Conservation (phyloP, 2,888 invertebrate species). For the Myopa testacea region DNA sequence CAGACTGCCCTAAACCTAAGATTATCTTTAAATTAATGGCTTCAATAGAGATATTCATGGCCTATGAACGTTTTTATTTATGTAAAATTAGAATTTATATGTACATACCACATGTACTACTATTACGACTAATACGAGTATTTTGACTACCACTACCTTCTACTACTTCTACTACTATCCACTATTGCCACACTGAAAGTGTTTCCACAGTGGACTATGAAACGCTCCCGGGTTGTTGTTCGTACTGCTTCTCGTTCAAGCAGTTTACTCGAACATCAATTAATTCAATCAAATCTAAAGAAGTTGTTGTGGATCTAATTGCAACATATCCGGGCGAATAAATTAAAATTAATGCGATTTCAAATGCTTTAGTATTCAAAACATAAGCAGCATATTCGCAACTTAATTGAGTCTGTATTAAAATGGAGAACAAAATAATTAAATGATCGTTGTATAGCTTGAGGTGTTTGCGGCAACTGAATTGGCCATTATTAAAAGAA, state of each 20-base stretch:
- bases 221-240: neutral
- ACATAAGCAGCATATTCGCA: neutral
- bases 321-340: neutral
- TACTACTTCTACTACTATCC: neutral
- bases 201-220: too few species aligned
- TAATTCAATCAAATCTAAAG: neutral
- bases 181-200: too few species aligned
- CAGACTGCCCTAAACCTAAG: too few species aligned
- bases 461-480: neutral
- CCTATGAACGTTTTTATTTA: too few species aligned
- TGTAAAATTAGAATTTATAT: too few species aligned
- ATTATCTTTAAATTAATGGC: too few species aligned
- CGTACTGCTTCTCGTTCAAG: neutral
- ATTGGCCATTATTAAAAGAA: too few species aligned
- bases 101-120: neutral
- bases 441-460: neutral
- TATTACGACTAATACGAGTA: neutral
- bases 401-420: slow-evolving; percentile 10
- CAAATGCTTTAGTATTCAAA: neutral
- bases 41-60: too few species aligned
- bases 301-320: slow-evolving; percentile 1
- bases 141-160: neutral
- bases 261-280: neutral
- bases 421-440: neutral
- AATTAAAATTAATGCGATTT: neutral